Evolutionary conservation across 2,113 vertebrate species (phyloP).

Genomic region (Misgurnus anguillicaudatus): DNA sequence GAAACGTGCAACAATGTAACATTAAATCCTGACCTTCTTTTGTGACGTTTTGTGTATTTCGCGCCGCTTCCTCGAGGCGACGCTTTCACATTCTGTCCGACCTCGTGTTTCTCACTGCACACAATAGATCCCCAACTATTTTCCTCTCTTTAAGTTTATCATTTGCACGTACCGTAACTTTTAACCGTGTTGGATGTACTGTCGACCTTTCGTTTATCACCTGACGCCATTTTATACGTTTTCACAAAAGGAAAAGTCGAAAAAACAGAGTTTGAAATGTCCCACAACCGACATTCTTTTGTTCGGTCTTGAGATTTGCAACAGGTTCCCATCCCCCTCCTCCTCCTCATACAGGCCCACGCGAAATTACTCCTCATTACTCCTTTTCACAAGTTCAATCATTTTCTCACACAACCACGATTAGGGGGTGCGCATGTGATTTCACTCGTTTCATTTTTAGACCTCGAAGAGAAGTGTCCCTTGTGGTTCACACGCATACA

Average conservation of each 20-base stretch:
- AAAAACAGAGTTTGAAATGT: slow-evolving; percentile 62
- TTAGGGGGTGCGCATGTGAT: neutral
- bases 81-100: slow-evolving; percentile 64
- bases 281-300: slow-evolving; percentile 75
- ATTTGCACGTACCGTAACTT: slow-evolving; percentile 54
- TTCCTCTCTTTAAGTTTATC: neutral
- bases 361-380: slow-evolving; percentile 63
- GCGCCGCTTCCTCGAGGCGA: slow-evolving; percentile 57
- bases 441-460: slow-evolving; percentile 16
- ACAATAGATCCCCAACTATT: slow-evolving; percentile 65
- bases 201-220: neutral
- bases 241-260: neutral
- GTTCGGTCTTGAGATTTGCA: slow-evolving; percentile 82
- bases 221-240: slow-evolving; percentile 17
- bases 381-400: slow-evolving; percentile 66
- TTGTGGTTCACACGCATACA: neutral
- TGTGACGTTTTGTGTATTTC: slow-evolving; percentile 66
- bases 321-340: slow-evolving; percentile 78
- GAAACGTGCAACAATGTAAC: slow-evolving; percentile 1
- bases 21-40: slow-evolving; percentile 67
- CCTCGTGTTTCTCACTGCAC: slow-evolving; percentile 75
- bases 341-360: slow-evolving; percentile 59
- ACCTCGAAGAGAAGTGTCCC: neutral
- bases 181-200: slow-evolving; percentile 32
- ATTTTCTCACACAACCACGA: slow-evolving; percentile 51